Conservation (phyloP, 2,113 vertebrate species). For the Ranitomeya variabilis region DNA sequence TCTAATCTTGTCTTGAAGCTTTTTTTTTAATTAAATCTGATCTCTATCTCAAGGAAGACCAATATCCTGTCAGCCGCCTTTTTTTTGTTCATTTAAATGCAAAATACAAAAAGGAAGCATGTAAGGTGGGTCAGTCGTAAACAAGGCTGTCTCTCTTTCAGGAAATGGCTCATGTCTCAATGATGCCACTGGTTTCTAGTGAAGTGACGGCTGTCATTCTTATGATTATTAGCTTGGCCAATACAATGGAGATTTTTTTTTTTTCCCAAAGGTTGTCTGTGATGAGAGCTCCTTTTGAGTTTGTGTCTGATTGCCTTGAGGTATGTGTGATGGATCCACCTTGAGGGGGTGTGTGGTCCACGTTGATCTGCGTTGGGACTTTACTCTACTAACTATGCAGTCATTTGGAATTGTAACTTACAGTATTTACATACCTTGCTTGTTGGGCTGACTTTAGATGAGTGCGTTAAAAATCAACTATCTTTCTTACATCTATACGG, state of each 20-base stretch:
- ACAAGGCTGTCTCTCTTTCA: neutral
- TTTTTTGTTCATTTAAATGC: slow-evolving; percentile 6
- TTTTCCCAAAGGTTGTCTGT: neutral
- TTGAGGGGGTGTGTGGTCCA: neutral
- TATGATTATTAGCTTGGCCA: slow-evolving; percentile 21
- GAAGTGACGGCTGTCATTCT: neutral
- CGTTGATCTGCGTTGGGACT: neutral
- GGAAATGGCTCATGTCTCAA: neutral
- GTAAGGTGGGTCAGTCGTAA: neutral
- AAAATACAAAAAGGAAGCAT: neutral
- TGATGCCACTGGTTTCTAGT: neutral
- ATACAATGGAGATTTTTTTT: neutral
- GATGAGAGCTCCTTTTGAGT: neutral
- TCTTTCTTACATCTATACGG: too few species aligned
- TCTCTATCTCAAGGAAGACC: neutral
- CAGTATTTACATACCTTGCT: neutral
- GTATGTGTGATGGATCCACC: too few species aligned
- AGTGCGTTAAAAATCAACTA: too few species aligned
- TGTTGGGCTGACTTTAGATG: neutral
- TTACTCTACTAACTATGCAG: neutral
- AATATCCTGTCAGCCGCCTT: neutral
- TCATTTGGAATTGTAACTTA: neutral
- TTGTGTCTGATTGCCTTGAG: too few species aligned
- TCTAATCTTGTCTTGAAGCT: neutral
- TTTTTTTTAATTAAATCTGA: neutral